Evolutionary conservation across 2,797 vertebrate species (phyloP).

Genomic region (Ctenosaura bakeri): DNA sequence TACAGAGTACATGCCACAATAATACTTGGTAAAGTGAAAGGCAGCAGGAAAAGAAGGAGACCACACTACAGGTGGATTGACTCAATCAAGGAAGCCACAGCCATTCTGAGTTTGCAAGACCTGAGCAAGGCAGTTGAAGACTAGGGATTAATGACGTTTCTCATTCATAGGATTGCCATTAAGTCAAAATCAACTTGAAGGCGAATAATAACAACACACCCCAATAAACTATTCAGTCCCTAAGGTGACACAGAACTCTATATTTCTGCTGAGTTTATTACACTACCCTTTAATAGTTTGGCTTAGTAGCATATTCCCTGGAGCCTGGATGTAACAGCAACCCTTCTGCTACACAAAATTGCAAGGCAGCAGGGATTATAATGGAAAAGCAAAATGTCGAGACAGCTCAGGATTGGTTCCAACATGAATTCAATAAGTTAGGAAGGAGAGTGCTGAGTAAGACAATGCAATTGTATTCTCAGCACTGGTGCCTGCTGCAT

Average conservation of each 20-base stretch:
- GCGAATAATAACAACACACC: too few species aligned
- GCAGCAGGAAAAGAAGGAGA: too few species aligned
- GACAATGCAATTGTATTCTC: constrained; percentile 31
- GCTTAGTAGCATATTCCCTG: constrained; percentile 5
- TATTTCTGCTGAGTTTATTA: constrained; percentile 7
- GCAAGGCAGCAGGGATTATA: constrained; percentile 37
- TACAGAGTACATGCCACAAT: neutral
- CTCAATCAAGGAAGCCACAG: too few species aligned
- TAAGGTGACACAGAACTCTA: neutral
- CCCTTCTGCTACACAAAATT: constrained; percentile 14
- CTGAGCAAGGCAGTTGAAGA: too few species aligned
- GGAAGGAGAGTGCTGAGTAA: constrained; percentile 41
- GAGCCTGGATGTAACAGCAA: constrained; percentile 5
- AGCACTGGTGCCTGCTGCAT: constrained; percentile 7
- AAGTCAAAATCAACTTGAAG: too few species aligned
- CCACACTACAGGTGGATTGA: too few species aligned
- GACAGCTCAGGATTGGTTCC: constrained; percentile 3
- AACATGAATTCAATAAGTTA: constrained; percentile 34
- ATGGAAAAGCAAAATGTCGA: constrained; percentile 52
- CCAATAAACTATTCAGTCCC: constrained; percentile 1
- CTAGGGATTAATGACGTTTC: too few species aligned
- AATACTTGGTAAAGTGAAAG: neutral
- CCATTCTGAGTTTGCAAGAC: too few species aligned
- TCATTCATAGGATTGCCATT: too few species aligned
- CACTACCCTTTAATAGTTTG: neutral